phyloP scores from a whole-genome alignment of 2,113 vertebrate species.

The Burhinus oedicnemus region DNA sequence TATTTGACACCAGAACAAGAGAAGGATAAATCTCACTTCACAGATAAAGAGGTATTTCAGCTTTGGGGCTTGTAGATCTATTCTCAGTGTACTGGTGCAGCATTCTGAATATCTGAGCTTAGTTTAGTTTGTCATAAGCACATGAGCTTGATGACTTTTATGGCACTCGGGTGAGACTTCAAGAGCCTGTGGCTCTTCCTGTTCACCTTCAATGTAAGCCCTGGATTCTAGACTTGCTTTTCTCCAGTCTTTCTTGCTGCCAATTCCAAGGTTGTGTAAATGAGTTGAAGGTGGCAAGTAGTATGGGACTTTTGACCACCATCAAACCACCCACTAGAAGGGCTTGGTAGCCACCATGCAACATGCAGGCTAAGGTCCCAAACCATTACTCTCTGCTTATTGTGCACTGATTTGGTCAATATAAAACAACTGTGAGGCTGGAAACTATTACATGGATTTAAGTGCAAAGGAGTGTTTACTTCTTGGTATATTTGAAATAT shows the following conservation, averaged over 20 bases:
- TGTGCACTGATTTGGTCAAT: not conserved
- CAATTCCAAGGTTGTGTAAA: not conserved
- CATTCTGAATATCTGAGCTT: not conserved
- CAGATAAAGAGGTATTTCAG: slow-evolving; percentile 94
- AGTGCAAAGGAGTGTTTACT: not conserved
- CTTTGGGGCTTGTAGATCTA: not conserved
- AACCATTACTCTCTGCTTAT: not conserved
- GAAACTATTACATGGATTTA: not conserved
- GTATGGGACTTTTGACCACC: not conserved
- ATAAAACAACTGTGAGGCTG: not conserved
- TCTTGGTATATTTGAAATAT: not conserved
- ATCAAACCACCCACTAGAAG: not conserved
- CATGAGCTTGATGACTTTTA: not conserved
- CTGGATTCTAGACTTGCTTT: not conserved
- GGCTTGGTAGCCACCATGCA: not conserved
- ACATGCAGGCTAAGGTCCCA: not conserved
- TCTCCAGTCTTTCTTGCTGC: not conserved
- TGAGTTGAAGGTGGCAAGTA: not conserved
- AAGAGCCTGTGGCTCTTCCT: not conserved
- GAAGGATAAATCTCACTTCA: slow-evolving; percentile 99
- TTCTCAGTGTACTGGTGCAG: not conserved
- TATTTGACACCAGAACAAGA: slow-evolving; percentile 98
- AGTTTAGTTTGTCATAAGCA: not conserved
- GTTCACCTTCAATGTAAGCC: not conserved
- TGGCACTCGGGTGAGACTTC: not conserved